Evolutionary conservation across 2,888 invertebrate genomes (phyloP), one percentile per base, ranked within the genome.

Genomic region (Gymnocheta viridis): DNA sequence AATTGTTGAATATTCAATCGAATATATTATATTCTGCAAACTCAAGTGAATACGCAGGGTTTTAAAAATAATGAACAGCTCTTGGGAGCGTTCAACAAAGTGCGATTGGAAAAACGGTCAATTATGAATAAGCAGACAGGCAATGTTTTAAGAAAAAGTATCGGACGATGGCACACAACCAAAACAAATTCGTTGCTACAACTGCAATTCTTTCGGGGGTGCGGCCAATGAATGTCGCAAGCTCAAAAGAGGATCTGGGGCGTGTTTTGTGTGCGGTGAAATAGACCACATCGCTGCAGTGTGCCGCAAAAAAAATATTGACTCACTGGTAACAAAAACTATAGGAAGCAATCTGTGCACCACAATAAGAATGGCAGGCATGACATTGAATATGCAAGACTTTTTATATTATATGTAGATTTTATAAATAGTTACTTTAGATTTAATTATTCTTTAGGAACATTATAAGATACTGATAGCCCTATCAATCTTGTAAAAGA

Each of bases 191-290:
- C 54, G 77, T 10, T 84, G 80, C n/a, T 80, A 73, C 24, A 77
- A 77, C 38, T 84, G 80, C 22, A 80, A 80, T 17, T 64, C 47
- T 1, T 51, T 60, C n/a, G 80, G 80, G n/a, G 76, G 76, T 44
- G 64, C n/a, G n/a, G n/a, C n/a, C 38, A 41, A 66, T 62, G 67
- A 80, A 29, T 73, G 76, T 58, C 56, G 60, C 10, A 66, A 80
- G 24, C 54, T 54, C 3, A 80, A 76, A 41, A 51, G 79, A 47
- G 67, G 80, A 54, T 4, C 41, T 1, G 80, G 76, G 2, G 80
- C 76, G 0, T 76, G 76, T 32, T 72, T 38, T 76, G 76, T 29
- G 1, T 80, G 72, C 27, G 72, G 67, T 14, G 58, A 56, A 38
- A 29, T 60, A 22, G 19, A 10, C 1, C 82, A 82, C 22, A 22